A percentile compares a stretch with the other conserved stretches of the same genome.
Conservation (phyloP, 1,140 invertebrate species). For the Zophobas morio region DNA sequence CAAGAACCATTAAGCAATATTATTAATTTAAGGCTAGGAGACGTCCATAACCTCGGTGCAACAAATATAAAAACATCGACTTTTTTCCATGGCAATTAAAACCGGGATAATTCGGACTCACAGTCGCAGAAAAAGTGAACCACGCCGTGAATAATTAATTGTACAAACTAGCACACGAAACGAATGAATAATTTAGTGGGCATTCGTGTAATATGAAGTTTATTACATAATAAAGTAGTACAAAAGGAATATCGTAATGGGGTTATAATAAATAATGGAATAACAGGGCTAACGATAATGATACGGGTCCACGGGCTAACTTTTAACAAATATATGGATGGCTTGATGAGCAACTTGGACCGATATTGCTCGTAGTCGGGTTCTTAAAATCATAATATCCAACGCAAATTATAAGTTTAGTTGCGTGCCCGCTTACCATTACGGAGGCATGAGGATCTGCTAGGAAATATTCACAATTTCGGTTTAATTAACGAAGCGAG, state of each 20-base stretch:
- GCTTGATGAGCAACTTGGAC: constrained; percentile 8
- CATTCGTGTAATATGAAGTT: constrained; percentile 37
- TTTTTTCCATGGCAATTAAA: not conserved
- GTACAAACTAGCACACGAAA: constrained; percentile 28
- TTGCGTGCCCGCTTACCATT: constrained; percentile 43
- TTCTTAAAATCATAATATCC: constrained; percentile 34
- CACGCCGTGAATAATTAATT: constrained; percentile 18
- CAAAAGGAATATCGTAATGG: constrained; percentile 29
- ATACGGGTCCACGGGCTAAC: constrained; percentile 35
- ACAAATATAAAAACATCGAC: too few species aligned
- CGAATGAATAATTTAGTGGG: constrained; percentile 33
- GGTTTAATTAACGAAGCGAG: constrained; percentile 43
- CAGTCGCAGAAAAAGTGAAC: not conserved
- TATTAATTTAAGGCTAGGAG: constrained; percentile 9
- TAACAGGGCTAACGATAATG: constrained; percentile 35
- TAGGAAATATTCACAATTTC: constrained; percentile 47
- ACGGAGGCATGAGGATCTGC: constrained; percentile 34
- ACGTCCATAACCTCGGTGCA: not conserved
- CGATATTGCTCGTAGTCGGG: constrained; percentile 27
- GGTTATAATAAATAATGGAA: constrained; percentile 35
- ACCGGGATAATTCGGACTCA: constrained; percentile 1
- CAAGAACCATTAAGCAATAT: constrained; percentile 18
- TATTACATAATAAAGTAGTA: constrained; percentile 28
- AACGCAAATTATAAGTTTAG: constrained; percentile 39
- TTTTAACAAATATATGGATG: constrained; percentile 24